phyloP scores from a whole-genome alignment of 2,888 invertebrate genomes.

The Rhagophthalmus giganteus region DNA sequence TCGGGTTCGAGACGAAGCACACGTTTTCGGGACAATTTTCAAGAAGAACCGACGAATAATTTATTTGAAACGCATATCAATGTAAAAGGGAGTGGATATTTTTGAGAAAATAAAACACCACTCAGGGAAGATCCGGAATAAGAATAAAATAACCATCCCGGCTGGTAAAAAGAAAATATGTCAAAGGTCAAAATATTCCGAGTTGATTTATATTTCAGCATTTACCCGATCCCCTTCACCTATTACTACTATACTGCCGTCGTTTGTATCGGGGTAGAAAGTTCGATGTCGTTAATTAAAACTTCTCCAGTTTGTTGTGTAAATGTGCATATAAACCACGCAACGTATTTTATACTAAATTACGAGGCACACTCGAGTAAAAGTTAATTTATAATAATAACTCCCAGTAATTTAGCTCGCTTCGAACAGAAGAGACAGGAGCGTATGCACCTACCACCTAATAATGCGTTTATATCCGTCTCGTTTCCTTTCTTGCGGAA shows the following conservation, averaged over 20 bases:
- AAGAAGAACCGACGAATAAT: too few relatives aligned
- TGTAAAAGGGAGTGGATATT: background rate
- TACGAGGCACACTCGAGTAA: background rate
- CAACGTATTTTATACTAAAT: background rate
- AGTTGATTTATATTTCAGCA: too few relatives aligned
- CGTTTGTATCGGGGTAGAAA: slow-evolving; percentile 12
- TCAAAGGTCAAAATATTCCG: too few relatives aligned
- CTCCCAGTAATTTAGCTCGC: too few relatives aligned
- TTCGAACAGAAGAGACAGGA: too few relatives aligned
- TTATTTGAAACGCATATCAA: background rate
- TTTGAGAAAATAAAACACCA: background rate
- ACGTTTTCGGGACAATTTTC: background rate
- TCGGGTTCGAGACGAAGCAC: slow-evolving; percentile 1
- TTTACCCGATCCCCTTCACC: too few relatives aligned
- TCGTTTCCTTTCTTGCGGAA: too few relatives aligned
- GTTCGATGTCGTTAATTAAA: slow-evolving; percentile 28
- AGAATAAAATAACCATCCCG: background rate
- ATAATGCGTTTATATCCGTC: background rate
- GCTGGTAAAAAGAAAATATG: background rate
- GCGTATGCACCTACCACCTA: too few relatives aligned
- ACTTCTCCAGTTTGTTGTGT: slow-evolving; percentile 23
- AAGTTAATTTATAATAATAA: background rate
- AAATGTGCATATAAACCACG: slow-evolving; percentile 11
- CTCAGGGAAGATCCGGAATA: background rate
- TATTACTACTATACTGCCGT: too few relatives aligned